These are phyloP conservation scores for Dasyornis broadbenti DNA, from an alignment of 2,113 vertebrate species.

Conservation along the genomic window DNA sequence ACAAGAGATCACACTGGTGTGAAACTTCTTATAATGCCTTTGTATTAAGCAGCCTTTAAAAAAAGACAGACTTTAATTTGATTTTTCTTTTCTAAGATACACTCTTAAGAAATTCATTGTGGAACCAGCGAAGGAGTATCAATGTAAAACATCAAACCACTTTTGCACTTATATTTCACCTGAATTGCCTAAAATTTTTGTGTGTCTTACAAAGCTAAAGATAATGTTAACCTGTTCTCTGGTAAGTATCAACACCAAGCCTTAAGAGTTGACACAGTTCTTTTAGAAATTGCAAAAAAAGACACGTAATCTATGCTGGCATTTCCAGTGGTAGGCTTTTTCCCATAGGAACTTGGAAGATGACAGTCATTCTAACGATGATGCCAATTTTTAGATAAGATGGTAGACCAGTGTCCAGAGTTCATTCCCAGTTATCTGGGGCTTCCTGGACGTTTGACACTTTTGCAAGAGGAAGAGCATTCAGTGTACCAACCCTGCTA, in stretches of 20 bases:
- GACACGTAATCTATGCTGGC: background rate
- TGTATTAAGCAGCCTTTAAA: background rate
- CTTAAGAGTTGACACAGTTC: background rate
- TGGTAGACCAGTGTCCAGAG: background rate
- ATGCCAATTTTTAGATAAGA: background rate
- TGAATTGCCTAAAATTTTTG: background rate
- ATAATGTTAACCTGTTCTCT: background rate
- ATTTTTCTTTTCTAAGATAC: background rate
- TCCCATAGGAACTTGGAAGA: background rate
- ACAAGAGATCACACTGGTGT: background rate
- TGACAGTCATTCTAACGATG: background rate
- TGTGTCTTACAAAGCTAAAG: background rate
- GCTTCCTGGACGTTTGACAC: background rate
- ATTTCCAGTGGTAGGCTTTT: background rate
- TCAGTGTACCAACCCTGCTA: rapidly evolving
- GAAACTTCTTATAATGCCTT: background rate
- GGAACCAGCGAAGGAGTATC: background rate
- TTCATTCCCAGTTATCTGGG: background rate
- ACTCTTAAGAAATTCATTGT: background rate
- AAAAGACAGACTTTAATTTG: background rate
- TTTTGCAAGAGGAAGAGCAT: background rate
- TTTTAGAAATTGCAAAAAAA: background rate
- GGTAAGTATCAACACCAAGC: background rate
- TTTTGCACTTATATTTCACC: background rate
- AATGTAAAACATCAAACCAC: background rate